Conservation (phyloP, 2,888 invertebrate genomes). For the Scaptomyza caliginosa region DNA sequence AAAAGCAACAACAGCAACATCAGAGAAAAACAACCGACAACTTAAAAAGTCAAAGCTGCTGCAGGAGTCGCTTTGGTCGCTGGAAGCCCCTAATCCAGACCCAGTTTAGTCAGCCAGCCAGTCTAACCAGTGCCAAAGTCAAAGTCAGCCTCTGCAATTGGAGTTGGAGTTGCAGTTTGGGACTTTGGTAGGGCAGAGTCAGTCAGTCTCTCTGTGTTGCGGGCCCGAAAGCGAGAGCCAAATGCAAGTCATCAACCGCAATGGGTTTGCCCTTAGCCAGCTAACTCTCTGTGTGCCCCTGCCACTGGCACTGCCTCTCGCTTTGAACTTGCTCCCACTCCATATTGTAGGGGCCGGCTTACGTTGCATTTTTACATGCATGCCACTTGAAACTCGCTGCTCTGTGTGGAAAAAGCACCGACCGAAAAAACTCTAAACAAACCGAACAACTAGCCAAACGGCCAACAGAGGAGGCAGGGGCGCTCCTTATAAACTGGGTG, state of each 20-base stretch:
- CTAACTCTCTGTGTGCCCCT: conserved; percentile 5
- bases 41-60: conserved; percentile 19
- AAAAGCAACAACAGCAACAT: conserved; percentile 12
- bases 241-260: conserved; percentile 75
- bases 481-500: conserved; percentile 45
- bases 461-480: neutral
- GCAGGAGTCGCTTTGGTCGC: conserved; percentile 1
- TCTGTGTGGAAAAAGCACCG: conserved; percentile 56
- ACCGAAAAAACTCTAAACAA: conserved; percentile 72
- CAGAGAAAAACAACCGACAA: conserved; percentile 44
- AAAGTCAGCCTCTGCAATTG: conserved; percentile 52
- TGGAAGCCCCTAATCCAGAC: conserved; percentile 41
- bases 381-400: conserved; percentile 57
- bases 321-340: conserved; percentile 4
- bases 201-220: conserved; percentile 61
- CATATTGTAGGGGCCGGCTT: conserved; percentile 36
- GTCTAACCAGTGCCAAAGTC: conserved; percentile 80
- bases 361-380: conserved; percentile 77
- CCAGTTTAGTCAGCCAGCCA: conserved; percentile 45
- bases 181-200: conserved; percentile 54
- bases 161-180: conserved; percentile 10
- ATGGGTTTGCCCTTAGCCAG: conserved; percentile 27
- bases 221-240: conserved; percentile 61
- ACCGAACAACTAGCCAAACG: conserved; percentile 60
- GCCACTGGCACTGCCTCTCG: neutral